Evolutionary conservation across 2,113 vertebrate genomes (phyloP).

Genomic region (Aldabrachelys gigantea): DNA sequence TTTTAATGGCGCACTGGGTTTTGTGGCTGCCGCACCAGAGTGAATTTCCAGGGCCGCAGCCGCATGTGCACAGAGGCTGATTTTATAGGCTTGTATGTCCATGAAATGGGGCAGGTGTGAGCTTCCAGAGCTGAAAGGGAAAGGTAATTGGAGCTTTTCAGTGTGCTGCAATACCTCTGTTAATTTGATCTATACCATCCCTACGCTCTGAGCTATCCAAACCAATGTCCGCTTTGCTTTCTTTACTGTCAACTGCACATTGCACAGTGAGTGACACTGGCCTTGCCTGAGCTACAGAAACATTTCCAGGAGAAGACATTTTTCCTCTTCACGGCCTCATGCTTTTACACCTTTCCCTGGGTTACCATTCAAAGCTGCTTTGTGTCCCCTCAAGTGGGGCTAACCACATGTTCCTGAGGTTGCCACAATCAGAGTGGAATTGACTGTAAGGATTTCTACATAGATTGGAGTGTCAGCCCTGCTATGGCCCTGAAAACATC

Average conservation of each 20-base stretch:
- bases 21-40: background rate
- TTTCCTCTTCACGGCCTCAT: fast-evolving
- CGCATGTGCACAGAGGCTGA: fast-evolving
- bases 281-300: background rate
- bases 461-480: background rate
- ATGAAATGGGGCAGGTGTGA: background rate
- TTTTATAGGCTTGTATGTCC: background rate
- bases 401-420: background rate
- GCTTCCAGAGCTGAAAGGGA: background rate
- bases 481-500: background rate
- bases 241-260: background rate
- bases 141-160: background rate
- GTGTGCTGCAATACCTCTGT: background rate
- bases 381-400: background rate
- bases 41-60: background rate
- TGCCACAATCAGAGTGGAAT: background rate
- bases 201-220: background rate
- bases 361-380: background rate
- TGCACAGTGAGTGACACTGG: background rate
- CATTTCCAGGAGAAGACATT: background rate
- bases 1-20: background rate
- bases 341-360: background rate
- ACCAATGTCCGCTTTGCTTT: background rate
- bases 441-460: background rate
- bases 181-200: background rate